Percentiles rank a stretch among this genome's conserved stretches.
Evolutionary conservation across 2,888 invertebrate species (phyloP).

Genomic region (Spisula solida): DNA sequence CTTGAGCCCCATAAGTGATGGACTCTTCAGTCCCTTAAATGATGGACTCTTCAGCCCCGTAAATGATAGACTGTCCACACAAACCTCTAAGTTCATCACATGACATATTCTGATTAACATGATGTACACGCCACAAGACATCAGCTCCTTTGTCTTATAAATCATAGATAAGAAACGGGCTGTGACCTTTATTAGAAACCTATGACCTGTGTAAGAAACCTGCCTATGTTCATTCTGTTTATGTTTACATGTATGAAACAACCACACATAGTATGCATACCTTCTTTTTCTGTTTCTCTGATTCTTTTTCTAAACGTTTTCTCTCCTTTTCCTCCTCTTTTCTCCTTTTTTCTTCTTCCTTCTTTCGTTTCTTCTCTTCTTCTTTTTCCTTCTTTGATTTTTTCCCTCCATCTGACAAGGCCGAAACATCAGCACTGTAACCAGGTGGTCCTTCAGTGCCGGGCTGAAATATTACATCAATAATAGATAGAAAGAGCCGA

Average conservation of each 20-base stretch:
- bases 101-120: too few relatives aligned
- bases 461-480: conserved; percentile 47
- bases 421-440: conserved; percentile 56
- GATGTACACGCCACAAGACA: too few relatives aligned
- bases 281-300: conserved; percentile 72
- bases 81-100: too few relatives aligned
- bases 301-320: conserved; percentile 71
- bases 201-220: background rate
- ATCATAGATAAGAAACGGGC: too few relatives aligned
- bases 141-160: too few relatives aligned
- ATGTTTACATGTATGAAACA: background rate
- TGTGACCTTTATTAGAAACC: too few relatives aligned
- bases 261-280: conserved; percentile 84
- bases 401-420: conserved; percentile 43
- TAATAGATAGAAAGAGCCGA: background rate
- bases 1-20: too few relatives aligned
- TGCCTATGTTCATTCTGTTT: background rate
- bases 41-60: too few relatives aligned
- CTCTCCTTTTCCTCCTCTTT: conserved; percentile 77
- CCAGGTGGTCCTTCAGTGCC: conserved; percentile 51
- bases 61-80: too few relatives aligned
- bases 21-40: too few relatives aligned
- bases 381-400: conserved; percentile 78
- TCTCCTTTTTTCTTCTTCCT: conserved; percentile 78
- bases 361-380: conserved; percentile 81